phyloP scores from a whole-genome alignment of 2,888 invertebrate species.

The Patella pellucida region DNA sequence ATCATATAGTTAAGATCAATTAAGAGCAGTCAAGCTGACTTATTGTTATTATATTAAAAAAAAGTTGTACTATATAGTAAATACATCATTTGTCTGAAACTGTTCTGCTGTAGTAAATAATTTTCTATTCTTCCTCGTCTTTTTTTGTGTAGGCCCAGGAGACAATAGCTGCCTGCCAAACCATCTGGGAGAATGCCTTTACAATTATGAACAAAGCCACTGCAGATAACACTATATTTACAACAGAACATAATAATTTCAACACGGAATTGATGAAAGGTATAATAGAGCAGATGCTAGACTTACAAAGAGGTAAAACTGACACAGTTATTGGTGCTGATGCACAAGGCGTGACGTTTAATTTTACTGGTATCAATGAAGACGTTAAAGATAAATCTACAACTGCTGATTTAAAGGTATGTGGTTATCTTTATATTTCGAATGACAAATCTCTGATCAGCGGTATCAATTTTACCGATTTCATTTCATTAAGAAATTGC shows the following conservation, averaged over 20 bases:
- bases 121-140: not conserved
- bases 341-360: not conserved
- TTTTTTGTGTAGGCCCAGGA: not conserved
- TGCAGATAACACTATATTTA: not conserved
- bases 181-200: not conserved
- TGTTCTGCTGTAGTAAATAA: not conserved
- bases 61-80: too few relatives aligned
- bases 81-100: too few relatives aligned
- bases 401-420: constrained; percentile 3
- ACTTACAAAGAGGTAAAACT: not conserved
- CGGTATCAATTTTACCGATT: too few relatives aligned
- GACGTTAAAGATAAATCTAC: not conserved
- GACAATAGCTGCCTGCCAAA: not conserved
- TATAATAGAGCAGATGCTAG: not conserved
- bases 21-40: too few relatives aligned
- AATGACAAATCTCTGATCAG: too few relatives aligned
- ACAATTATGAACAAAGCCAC: not conserved
- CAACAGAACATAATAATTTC: not conserved
- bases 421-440: not conserved
- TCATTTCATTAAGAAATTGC: too few relatives aligned
- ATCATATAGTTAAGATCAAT: too few relatives aligned
- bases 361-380: not conserved
- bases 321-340: not conserved
- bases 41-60: too few relatives aligned
- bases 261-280: not conserved